Base-by-base conservation (phyloP, 2,888 invertebrate genomes). In the Nemapogon koenigi region DNA sequence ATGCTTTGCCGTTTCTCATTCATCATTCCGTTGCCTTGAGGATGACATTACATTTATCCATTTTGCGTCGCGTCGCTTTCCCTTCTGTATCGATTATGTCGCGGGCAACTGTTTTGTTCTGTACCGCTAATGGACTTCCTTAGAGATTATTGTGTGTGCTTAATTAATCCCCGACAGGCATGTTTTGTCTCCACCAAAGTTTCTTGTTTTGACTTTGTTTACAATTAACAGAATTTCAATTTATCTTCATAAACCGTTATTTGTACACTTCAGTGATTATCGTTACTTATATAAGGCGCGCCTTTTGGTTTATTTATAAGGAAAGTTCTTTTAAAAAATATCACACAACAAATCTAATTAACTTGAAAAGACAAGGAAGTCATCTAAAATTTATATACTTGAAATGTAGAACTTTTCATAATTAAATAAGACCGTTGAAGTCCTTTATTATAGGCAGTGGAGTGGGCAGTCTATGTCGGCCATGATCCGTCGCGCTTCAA, bases 1-100 rank as follows among this genome's bases (percentile, higher is more conserved):
- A 33, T 26, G 19, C 29, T 33, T 17, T 30, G 13, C n/a, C 28
- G 18, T 18, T 29, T 46, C 46, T 51, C 56, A 56, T 58, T 53
- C 51, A 58, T 58, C 58, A 58, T 54, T 44, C 14, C 19, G 44
- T 44, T 47, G 29, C 47, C 46, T 53, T 52, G 49, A 50, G 46
- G 46, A 49, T 55, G 55, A 57, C 57, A 52, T 35, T 48, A 44
- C 43, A 42, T 41, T 45, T 49, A 38, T 51, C 49, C 46, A 50
- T 53, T 7, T 26, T 27, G 15, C 28, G 29, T 14, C 16, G 28
- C 35, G 16, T 18, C 28, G 33, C 22, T 29, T 14, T 14, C 4
- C 39, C 39, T n/a, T 35, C 42, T 32, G 40, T 31, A 37, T 32
- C 41, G 43, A 45, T 42, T 43, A 39, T 40, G 45, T 49, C 45